These are phyloP conservation scores for Sthenelais limicola DNA, from an alignment of 2,888 invertebrate species.

Conservation along the genomic window DNA sequence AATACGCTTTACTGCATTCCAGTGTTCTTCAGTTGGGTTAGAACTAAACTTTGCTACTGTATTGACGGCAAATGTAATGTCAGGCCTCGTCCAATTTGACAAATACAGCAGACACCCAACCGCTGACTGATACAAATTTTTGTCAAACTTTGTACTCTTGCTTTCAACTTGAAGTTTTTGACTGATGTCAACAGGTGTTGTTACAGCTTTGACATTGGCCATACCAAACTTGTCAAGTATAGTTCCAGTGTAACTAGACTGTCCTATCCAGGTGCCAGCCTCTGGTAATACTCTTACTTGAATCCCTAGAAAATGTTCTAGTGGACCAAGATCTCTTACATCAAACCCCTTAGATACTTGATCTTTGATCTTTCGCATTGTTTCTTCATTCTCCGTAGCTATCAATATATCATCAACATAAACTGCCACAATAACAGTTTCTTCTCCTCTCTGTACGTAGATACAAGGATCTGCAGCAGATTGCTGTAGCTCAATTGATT, in stretches of 20 bases:
- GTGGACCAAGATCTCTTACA: slow-evolving; percentile 46
- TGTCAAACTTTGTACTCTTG: not conserved
- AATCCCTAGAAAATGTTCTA: slow-evolving; percentile 42
- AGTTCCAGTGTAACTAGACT: slow-evolving; percentile 18
- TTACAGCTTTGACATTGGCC: slow-evolving; percentile 19
- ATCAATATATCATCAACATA: slow-evolving; percentile 47
- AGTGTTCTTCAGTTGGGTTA: slow-evolving; percentile 49
- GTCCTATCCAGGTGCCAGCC: slow-evolving; percentile 20
- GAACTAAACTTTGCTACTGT: slow-evolving; percentile 42
- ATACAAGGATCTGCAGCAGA: slow-evolving; percentile 45
- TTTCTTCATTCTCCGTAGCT: slow-evolving; percentile 37
- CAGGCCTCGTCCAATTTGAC: slow-evolving; percentile 49
- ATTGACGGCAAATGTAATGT: slow-evolving; percentile 50
- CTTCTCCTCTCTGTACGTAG: slow-evolving; percentile 8
- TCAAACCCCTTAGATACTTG: slow-evolving; percentile 36
- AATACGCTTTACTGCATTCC: slow-evolving; percentile 50
- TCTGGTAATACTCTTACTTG: too few species aligned
- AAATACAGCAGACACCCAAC: slow-evolving; percentile 49
- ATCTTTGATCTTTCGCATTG: slow-evolving; percentile 15
- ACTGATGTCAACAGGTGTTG: slow-evolving; percentile 17
- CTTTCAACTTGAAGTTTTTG: not conserved
- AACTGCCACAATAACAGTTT: slow-evolving; percentile 43
- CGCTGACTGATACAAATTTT: slow-evolving; percentile 31
- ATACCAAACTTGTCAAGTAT: slow-evolving; percentile 22
- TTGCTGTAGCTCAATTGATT: slow-evolving; percentile 43